Evolutionary conservation across 1,140 invertebrate genomes (phyloP).

Genomic region (Dinoponera quadriceps): DNA sequence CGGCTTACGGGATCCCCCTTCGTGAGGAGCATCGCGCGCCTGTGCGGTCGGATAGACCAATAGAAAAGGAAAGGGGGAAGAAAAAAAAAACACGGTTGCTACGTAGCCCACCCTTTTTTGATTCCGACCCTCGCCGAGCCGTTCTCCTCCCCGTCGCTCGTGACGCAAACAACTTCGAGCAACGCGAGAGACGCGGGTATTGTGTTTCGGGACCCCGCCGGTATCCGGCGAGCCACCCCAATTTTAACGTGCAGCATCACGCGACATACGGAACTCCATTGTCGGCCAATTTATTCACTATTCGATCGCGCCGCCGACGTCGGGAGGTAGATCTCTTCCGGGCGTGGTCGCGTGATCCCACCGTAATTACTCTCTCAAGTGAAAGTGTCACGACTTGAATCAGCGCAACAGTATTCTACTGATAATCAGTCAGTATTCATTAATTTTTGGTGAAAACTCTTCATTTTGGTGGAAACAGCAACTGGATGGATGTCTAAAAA

Average conservation of each 20-base stretch:
- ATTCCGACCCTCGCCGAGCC: neutral
- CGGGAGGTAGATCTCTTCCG: constrained; percentile 34
- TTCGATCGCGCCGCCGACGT: constrained; percentile 63
- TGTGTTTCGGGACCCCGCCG: constrained; percentile 46
- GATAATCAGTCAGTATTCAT: no score
- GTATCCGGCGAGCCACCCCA: constrained; percentile 17
- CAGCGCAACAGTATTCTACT: no score
- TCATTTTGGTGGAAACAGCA: no score
- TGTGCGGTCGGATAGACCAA: neutral
- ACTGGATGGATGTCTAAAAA: no score
- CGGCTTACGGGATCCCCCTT: constrained; percentile 27
- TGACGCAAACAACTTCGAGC: constrained; percentile 55
- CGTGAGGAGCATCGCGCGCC: neutral
- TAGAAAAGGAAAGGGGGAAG: neutral
- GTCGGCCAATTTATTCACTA: constrained; percentile 74
- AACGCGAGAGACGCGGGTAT: constrained; percentile 37
- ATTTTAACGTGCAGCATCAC: constrained; percentile 46
- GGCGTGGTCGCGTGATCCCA: constrained; percentile 3
- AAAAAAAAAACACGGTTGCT: no score
- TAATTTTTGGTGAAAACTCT: no score
- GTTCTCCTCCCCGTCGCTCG: constrained; percentile 10
- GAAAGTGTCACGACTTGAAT: no score
- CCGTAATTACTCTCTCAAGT: no score
- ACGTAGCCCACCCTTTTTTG: constrained; percentile 8
- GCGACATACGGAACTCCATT: constrained; percentile 60